Base-by-base conservation (phyloP, 2,113 vertebrate species). In the Chloropsis hardwickii region DNA sequence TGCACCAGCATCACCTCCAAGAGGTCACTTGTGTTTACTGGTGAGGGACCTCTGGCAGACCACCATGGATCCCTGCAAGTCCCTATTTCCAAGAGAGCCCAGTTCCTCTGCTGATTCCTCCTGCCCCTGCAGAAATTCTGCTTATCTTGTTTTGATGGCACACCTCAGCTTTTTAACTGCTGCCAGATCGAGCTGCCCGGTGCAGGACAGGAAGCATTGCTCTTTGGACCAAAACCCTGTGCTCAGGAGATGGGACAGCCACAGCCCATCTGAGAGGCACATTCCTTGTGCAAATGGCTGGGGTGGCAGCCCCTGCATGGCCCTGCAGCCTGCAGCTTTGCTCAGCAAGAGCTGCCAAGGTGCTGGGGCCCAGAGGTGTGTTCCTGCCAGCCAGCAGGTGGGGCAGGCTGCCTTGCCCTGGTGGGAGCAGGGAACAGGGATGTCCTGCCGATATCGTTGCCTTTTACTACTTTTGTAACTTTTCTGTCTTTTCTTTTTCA, bases 381-480 rank as follows among this genome's bases (percentile, higher is more conserved):
- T 80, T 93, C 60, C 73, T 88, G 51, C 77, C 86, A 88, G 67
- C 47, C 19, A 0, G 3, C 4, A 10, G 25, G 14, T 86, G 58
- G 10, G 20, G 53, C 80, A 81, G 73, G 37, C 86, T 96, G 70
- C 65, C 39, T 62, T 88, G 37, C 22, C 35, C 0, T 0, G 29
- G 40, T 90, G 80, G 83, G 67, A 88, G 48, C 0, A 5, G 77
- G 82, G 40, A 95, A 58, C 22, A 25, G 29, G 76, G 45, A 5
- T 6, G 29, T 86, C 92, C 93, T 97, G 92, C 90, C 7, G 0
- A 11, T 86, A 78, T 73, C 0, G 58, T 94, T 97, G 96, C 97
- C 94, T 97, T 96, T 93, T 95, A 94, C 66, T 95, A 97, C 88
- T 96, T 96, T 96, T 97, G 94, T 97, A 97, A 94, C 81, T 83